phyloP scores from a whole-genome alignment of 2,888 invertebrate species.

The Ischnus inquisitorius region DNA sequence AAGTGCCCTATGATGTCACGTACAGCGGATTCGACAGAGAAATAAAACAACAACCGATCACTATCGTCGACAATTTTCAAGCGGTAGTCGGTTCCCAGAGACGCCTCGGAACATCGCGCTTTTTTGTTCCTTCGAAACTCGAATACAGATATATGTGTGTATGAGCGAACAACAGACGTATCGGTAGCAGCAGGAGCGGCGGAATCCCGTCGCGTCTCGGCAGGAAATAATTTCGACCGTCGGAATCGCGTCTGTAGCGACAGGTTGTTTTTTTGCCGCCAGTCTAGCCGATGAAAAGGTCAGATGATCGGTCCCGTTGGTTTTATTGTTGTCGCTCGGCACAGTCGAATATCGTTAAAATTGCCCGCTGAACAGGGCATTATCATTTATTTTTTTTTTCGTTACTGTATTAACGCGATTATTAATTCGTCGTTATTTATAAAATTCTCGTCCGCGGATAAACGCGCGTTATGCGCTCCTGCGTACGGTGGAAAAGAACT shows the following conservation, averaged over 20 bases:
- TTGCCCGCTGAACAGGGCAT: slow-evolving; percentile 49
- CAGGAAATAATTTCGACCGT: slow-evolving; percentile 10
- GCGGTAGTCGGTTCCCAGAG: background rate
- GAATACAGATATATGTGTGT: background rate
- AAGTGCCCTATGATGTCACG: background rate
- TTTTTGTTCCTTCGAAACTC: slow-evolving; percentile 8
- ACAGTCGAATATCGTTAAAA: slow-evolving; percentile 44
- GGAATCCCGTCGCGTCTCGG: slow-evolving; percentile 6
- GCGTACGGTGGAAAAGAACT: slow-evolving; percentile 29
- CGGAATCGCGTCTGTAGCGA: background rate
- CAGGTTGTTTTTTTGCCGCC: slow-evolving; percentile 10
- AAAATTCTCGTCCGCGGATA: background rate
- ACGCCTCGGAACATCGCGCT: slow-evolving; percentile 5
- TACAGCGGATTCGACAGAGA: background rate
- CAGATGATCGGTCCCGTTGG: slow-evolving; percentile 43
- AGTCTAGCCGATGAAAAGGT: slow-evolving; percentile 41
- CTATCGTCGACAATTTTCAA: background rate
- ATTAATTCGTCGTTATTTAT: slow-evolving; percentile 4
- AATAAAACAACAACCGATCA: background rate
- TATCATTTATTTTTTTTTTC: slow-evolving; percentile 26
- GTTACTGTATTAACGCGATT: background rate
- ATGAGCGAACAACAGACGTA: slow-evolving; percentile 11
- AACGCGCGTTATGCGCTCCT: background rate
- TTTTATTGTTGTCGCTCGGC: slow-evolving; percentile 31
- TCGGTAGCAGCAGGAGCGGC: slow-evolving; percentile 10